phyloP scores from a whole-genome alignment of 2,113 vertebrate genomes.

The Ibidorhyncha struthersii region DNA sequence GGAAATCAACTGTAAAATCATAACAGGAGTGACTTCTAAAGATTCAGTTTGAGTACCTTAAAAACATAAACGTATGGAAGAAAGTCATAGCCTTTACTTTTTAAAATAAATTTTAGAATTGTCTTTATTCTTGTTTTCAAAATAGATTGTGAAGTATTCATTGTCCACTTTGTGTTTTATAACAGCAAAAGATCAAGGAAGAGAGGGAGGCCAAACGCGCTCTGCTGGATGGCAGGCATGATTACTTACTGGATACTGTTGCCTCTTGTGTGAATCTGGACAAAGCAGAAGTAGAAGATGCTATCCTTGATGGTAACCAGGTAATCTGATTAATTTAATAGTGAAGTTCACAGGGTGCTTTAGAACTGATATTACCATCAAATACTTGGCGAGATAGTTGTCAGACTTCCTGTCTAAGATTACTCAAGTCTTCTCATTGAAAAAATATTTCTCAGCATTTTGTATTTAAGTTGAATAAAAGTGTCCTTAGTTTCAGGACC shows the following conservation, averaged over 20 bases:
- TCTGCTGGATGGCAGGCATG: constrained; percentile 86
- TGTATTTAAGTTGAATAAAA: background rate
- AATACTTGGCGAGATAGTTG: background rate
- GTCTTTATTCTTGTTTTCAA: background rate
- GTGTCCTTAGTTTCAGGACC: background rate
- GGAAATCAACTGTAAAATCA: background rate
- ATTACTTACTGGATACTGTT: constrained; percentile 85
- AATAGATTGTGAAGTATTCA: background rate
- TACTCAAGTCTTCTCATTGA: background rate
- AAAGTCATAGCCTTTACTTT: background rate
- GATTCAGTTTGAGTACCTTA: background rate
- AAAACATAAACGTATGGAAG: background rate
- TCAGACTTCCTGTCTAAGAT: background rate
- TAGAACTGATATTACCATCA: background rate
- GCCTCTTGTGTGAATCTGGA: constrained; percentile 85
- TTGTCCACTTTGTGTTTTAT: background rate
- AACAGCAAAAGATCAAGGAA: constrained; percentile 92
- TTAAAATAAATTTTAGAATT: background rate
- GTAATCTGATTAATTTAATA: constrained; percentile 45
- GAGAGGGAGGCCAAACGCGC: constrained; percentile 90
- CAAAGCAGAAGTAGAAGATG: constrained; percentile 89
- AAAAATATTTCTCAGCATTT: background rate
- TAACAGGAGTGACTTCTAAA: background rate
- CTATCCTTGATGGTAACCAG: constrained; percentile 90
- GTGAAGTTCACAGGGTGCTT: background rate